Percentiles rank a stretch among this genome's conserved stretches.
Evolutionary conservation across 2,113 vertebrate genomes (phyloP).

Genomic region (Corvus hawaiiensis): DNA sequence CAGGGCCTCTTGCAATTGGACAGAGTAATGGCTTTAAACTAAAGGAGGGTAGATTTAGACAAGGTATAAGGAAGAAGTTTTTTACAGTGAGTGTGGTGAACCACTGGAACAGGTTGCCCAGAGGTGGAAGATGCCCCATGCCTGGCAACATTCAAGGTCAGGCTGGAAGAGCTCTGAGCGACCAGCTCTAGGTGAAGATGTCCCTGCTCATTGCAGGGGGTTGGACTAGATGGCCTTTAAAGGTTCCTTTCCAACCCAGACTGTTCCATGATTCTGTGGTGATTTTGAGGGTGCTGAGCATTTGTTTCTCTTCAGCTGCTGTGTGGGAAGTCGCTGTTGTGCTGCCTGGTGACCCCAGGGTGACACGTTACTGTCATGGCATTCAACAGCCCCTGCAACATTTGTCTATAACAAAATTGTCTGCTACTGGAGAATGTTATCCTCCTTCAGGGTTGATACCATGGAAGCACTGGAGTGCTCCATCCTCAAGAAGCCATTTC

Average conservation of each 20-base stretch:
- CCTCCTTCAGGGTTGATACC: not conserved
- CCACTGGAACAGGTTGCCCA: not conserved
- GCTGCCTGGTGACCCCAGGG: not conserved
- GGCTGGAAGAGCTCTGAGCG: not conserved
- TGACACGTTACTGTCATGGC: not conserved
- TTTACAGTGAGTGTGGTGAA: not conserved
- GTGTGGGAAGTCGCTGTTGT: not conserved
- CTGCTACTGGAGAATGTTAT: not conserved
- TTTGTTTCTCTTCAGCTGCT: not conserved
- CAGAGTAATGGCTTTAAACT: not conserved
- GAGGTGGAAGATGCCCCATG: not conserved
- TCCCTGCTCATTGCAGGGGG: not conserved
- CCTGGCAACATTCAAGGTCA: not conserved
- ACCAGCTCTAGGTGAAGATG: not conserved
- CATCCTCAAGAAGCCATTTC: not conserved
- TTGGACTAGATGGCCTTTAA: not conserved
- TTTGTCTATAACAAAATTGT: not conserved
- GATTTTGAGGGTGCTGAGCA: not conserved
- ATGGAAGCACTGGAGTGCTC: not conserved
- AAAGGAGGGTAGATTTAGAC: not conserved
- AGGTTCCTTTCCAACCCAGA: not conserved
- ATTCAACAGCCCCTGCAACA: not conserved
- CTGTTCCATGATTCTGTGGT: not conserved
- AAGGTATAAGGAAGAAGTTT: not conserved
- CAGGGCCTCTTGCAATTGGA: not conserved